Conservation (phyloP, 2,113 vertebrate species). For the Podiceps cristatus region DNA sequence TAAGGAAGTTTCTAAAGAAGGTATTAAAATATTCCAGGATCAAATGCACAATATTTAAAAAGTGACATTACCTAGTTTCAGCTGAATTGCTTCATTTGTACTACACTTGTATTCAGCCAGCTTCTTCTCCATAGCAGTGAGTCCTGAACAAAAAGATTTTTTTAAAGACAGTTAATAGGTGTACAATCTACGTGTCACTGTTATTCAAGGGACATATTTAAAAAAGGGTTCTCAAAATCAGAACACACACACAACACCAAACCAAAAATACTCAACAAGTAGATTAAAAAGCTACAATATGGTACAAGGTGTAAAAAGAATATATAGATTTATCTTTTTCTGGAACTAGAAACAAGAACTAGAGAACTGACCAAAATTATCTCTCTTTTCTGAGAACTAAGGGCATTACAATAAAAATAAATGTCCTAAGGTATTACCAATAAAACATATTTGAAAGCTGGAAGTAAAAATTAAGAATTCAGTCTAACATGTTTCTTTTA, state of each 20-base stretch:
- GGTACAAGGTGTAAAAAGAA: rapidly evolving
- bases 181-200: not conserved
- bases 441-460: not conserved
- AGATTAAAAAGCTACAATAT: not conserved
- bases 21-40: not conserved
- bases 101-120: constrained; percentile 97
- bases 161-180: not conserved
- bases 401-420: not conserved
- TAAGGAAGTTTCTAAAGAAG: not conserved
- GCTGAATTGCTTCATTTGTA: constrained; percentile 94
- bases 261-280: not conserved
- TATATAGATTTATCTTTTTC: not conserved
- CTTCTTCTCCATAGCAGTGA: constrained; percentile 95
- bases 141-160: constrained; percentile 73
- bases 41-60: not conserved
- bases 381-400: not conserved
- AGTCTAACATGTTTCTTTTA: not conserved
- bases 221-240: not conserved
- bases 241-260: not conserved
- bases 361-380: not conserved
- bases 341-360: not conserved
- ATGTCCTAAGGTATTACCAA: not conserved
- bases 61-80: constrained; percentile 89
- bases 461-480: not conserved
- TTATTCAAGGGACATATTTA: not conserved